Evolutionary conservation across 2,888 invertebrate species (phyloP).

Genomic region (Caenorhabditis becei): DNA sequence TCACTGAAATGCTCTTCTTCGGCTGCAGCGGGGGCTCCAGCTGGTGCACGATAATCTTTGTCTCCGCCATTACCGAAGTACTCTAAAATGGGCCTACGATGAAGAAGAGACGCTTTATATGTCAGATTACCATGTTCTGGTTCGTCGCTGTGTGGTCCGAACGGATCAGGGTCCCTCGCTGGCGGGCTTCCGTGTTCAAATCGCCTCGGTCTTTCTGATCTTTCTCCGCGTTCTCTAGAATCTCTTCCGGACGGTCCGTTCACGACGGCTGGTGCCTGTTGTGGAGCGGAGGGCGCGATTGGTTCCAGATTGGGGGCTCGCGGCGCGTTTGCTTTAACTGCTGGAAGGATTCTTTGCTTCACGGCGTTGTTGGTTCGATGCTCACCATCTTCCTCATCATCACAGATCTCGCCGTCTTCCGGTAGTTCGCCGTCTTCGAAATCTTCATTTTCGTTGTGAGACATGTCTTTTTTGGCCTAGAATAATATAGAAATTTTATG

Average conservation of each 20-base stretch:
- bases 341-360: not conserved
- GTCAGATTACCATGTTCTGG: conserved; percentile 32
- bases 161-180: conserved; percentile 50
- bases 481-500: conserved; percentile 5
- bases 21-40: conserved; percentile 9
- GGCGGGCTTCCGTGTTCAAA: conserved; percentile 41
- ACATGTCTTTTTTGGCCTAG: conserved; percentile 58
- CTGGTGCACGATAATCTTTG: conserved; percentile 49
- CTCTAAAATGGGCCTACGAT: conserved; percentile 18
- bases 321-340: not conserved
- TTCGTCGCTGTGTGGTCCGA: conserved; percentile 50
- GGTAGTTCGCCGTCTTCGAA: conserved; percentile 80
- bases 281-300: not conserved
- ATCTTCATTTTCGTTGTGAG: conserved; percentile 59
- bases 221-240: conserved; percentile 4
- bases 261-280: not conserved
- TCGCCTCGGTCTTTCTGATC: conserved; percentile 7
- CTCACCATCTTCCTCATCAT: conserved; percentile 75
- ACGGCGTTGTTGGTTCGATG: not conserved
- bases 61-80: conserved; percentile 32
- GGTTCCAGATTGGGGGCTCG: not conserved
- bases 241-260: conserved; percentile 9
- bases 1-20: conserved; percentile 56
- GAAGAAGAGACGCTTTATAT: not conserved
- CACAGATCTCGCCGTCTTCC: conserved; percentile 80